phyloP scores from a whole-genome alignment of 2,797 vertebrate species.

The Peromyscus eremicus region DNA sequence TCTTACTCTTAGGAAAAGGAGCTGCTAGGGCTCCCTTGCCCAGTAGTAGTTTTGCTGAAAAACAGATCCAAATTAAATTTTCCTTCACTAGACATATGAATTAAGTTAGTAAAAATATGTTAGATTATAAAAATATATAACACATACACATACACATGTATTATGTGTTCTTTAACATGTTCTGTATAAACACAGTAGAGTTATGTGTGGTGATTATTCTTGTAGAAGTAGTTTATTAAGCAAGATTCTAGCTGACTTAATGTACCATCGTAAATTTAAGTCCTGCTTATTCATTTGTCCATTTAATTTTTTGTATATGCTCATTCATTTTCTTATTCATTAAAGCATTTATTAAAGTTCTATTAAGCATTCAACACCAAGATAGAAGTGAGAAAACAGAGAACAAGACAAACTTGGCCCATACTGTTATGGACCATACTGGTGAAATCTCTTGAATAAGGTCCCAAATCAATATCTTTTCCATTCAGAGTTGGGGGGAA shows the following conservation, averaged over 20 bases:
- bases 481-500: slow-evolving; percentile 34
- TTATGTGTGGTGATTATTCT: slow-evolving; percentile 40
- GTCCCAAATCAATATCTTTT: slow-evolving; percentile 63
- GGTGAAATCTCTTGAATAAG: slow-evolving; percentile 75
- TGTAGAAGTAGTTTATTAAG: slow-evolving; percentile 21
- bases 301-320: slow-evolving; percentile 26
- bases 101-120: slow-evolving; percentile 57
- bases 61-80: slow-evolving; percentile 29
- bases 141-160: neutral
- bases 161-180: slow-evolving; percentile 5
- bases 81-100: neutral
- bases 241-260: slow-evolving; percentile 14
- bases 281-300: neutral
- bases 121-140: slow-evolving; percentile 15
- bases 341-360: slow-evolving; percentile 50
- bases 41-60: neutral
- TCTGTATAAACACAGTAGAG: neutral
- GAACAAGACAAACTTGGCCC: slow-evolving; percentile 18
- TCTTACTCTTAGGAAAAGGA: slow-evolving; percentile 3
- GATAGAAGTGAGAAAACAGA: neutral
- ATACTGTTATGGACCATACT: slow-evolving; percentile 48
- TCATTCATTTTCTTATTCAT: slow-evolving; percentile 35
- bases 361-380: neutral
- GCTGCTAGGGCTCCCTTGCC: neutral
- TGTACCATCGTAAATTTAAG: neutral